phyloP scores from a whole-genome alignment of 2,888 invertebrate species.

The Drosophila borborema region DNA sequence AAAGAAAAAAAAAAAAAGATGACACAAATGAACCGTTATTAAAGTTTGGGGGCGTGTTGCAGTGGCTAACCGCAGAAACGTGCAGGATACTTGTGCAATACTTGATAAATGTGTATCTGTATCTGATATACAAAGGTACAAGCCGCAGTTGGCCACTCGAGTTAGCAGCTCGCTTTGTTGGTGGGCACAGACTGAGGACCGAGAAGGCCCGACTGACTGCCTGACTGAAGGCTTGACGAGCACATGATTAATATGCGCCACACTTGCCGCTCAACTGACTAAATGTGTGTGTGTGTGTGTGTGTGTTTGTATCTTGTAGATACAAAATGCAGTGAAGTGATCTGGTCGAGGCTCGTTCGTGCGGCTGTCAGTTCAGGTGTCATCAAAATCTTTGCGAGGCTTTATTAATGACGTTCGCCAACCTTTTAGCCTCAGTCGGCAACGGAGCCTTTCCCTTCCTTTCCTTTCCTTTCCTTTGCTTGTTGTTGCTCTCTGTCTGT shows the following conservation, averaged over 20 bases:
- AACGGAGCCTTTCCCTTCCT: slow-evolving; percentile 25
- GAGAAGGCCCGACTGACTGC: slow-evolving; percentile 8
- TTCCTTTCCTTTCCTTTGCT: slow-evolving; percentile 31
- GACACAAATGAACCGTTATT: slow-evolving; percentile 77
- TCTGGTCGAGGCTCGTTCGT: slow-evolving; percentile 58
- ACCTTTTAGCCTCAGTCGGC: slow-evolving; percentile 52
- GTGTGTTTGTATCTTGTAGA: slow-evolving; percentile 29
- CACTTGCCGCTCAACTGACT: slow-evolving; percentile 32
- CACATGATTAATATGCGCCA: slow-evolving; percentile 80
- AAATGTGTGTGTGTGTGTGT: neutral
- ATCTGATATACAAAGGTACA: slow-evolving; percentile 49
- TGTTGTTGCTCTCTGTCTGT: slow-evolving; percentile 8
- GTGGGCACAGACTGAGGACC: slow-evolving; percentile 57
- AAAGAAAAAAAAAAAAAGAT: slow-evolving; percentile 33
- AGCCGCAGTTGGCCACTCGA: slow-evolving; percentile 52
- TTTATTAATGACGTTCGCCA: slow-evolving; percentile 80
- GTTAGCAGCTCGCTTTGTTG: slow-evolving; percentile 66
- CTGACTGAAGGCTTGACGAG: slow-evolving; percentile 68
- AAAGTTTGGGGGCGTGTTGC: slow-evolving; percentile 39
- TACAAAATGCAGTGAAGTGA: slow-evolving; percentile 60
- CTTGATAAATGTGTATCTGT: slow-evolving; percentile 21
- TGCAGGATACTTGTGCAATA: slow-evolving; percentile 48
- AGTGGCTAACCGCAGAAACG: slow-evolving; percentile 47
- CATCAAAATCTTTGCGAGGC: slow-evolving; percentile 78
- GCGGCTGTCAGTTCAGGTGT: slow-evolving; percentile 76